Conservation (phyloP, 2,888 invertebrate species). For the Mesorhabditis sp. region DNA sequence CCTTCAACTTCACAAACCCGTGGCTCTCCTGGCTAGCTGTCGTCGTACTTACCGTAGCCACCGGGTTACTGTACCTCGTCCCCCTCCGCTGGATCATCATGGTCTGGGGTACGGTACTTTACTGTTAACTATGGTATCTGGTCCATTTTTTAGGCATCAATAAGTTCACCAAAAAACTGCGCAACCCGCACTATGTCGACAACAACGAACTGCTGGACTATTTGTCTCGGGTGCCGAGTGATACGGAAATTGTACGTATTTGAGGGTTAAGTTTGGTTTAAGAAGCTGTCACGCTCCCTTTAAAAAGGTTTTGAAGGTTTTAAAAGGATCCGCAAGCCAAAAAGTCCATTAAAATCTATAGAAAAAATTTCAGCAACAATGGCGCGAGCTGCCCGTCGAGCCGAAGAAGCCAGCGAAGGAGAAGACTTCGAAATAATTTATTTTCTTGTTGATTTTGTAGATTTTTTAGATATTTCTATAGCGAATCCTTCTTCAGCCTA, state of each 20-base stretch:
- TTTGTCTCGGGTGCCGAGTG: constrained; percentile 87
- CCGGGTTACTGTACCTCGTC: constrained; percentile 79
- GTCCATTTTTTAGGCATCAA: constrained; percentile 67
- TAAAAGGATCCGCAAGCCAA: no score
- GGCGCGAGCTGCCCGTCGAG: no score
- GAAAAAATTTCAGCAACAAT: no score
- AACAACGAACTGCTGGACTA: constrained; percentile 95
- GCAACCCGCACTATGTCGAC: constrained; percentile 87
- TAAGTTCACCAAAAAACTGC: constrained; percentile 87
- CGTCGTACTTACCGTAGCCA: constrained; percentile 71
- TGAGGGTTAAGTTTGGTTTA: neutral
- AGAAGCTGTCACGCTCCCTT: no score
- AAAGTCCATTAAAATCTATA: no score
- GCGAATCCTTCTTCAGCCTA: no score
- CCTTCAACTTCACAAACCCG: constrained; percentile 93
- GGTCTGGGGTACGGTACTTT: constrained; percentile 73
- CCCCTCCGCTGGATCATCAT: constrained; percentile 84
- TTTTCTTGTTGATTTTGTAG: no score
- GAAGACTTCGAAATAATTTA: no score
- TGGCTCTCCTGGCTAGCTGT: constrained; percentile 90
- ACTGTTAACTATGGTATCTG: neutral
- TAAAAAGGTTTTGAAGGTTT: no score
- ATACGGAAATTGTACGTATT: constrained; percentile 77
- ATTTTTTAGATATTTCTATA: no score
- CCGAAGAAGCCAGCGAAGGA: no score